These are phyloP conservation scores for Montipora efflorescens DNA, from an alignment of 64 coral and sea anemone genomes.

Conservation along the genomic window DNA sequence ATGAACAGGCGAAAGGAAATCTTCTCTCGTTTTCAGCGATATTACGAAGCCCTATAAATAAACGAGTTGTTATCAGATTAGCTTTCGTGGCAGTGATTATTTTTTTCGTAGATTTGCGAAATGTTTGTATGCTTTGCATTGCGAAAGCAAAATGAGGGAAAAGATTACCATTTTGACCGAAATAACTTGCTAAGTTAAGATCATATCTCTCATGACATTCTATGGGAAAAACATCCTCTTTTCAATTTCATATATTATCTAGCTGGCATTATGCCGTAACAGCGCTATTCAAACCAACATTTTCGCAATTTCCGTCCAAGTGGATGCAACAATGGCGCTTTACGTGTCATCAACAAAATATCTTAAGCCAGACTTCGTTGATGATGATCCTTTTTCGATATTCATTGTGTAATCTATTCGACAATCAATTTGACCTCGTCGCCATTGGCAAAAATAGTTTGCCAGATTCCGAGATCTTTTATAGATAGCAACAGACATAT, in stretches of 20 bases:
- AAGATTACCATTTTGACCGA: conserved; percentile 3
- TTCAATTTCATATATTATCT: neutral
- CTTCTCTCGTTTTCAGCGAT: neutral
- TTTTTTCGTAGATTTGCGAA: neutral
- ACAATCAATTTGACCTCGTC: neutral
- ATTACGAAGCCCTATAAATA: neutral
- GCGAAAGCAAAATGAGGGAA: conserved; percentile 14
- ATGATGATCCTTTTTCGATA: neutral
- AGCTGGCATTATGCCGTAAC: neutral
- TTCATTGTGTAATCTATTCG: neutral
- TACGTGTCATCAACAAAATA: conserved; percentile 30
- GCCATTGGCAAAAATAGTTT: neutral
- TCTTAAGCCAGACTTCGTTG: neutral
- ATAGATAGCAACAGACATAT: too few relatives aligned
- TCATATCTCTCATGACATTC: neutral
- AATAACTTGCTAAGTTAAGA: neutral
- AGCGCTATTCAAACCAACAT: neutral
- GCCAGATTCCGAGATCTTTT: too few relatives aligned
- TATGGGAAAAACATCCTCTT: neutral
- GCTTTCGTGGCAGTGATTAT: neutral
- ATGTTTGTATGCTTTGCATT: neutral
- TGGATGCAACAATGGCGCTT: neutral
- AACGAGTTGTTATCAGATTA: neutral
- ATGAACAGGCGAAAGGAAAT: neutral
- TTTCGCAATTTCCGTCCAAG: neutral